Evolutionary conservation across 2,797 vertebrate genomes (phyloP).

Genomic region (Anableps anableps): DNA sequence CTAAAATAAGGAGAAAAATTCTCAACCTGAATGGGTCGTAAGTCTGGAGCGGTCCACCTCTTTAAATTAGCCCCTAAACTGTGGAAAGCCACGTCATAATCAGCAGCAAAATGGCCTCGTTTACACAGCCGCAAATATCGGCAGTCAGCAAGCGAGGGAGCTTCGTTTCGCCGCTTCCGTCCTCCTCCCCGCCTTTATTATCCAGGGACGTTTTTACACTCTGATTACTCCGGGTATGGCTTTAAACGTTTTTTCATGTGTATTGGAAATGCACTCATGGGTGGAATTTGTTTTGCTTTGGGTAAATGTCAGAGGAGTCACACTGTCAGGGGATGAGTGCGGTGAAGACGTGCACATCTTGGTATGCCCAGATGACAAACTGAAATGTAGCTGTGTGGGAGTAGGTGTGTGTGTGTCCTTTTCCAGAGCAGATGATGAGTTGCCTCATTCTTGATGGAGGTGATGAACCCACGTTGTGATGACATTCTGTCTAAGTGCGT

Average conservation of each 20-base stretch:
- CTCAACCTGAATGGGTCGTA: constrained; percentile 25
- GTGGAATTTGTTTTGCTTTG: constrained; percentile 69
- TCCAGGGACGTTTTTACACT: constrained; percentile 41
- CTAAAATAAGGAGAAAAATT: constrained; percentile 37
- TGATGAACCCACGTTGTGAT: constrained; percentile 58
- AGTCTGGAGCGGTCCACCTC: constrained; percentile 22
- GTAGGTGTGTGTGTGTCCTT: constrained; percentile 24
- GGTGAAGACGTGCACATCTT: constrained; percentile 33
- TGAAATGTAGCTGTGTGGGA: constrained; percentile 40
- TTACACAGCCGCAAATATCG: constrained; percentile 41
- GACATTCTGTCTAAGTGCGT: constrained; percentile 50
- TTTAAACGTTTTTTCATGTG: constrained; percentile 28
- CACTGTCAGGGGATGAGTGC: constrained; percentile 38
- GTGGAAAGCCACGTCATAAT: constrained; percentile 56
- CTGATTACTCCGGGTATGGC: constrained; percentile 30
- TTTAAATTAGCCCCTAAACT: constrained; percentile 52
- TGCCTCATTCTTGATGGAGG: constrained; percentile 59
- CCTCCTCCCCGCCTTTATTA: constrained; percentile 29
- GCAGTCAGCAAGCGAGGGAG: constrained; percentile 15
- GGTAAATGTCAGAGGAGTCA: constrained; percentile 66
- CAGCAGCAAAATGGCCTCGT: constrained; percentile 56
- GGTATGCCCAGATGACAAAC: constrained; percentile 31
- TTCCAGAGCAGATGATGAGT: constrained; percentile 53
- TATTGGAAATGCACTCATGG: constrained; percentile 50
- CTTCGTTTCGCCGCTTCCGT: constrained; percentile 16